phyloP scores from a whole-genome alignment of 2,888 invertebrate genomes.

The Trissonchulus latispiculum region DNA sequence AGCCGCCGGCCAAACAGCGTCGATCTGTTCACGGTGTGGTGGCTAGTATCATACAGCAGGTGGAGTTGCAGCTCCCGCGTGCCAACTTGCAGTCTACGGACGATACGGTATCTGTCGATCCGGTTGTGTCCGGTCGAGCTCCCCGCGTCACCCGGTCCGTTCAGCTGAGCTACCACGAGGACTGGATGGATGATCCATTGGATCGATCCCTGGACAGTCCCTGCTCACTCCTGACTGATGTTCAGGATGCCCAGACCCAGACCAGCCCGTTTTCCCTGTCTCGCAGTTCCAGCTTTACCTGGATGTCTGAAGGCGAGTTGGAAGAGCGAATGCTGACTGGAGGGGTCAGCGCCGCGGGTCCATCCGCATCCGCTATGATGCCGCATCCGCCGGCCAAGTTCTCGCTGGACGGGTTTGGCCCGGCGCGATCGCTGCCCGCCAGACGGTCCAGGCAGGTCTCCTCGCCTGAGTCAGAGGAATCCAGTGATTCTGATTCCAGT shows the following conservation, averaged over 20 bases:
- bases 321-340: background rate
- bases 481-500: background rate
- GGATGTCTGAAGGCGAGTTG: constrained; percentile 28
- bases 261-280: constrained; percentile 29
- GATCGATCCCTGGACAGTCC: background rate
- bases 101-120: background rate
- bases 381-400: background rate
- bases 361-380: background rate
- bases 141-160: background rate
- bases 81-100: background rate
- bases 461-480: background rate
- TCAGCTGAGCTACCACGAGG: background rate
- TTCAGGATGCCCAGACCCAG: constrained; percentile 27
- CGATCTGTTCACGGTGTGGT: constrained; percentile 10
- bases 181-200: background rate
- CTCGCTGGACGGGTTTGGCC: background rate
- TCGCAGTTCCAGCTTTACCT: constrained; percentile 31
- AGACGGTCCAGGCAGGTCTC: background rate
- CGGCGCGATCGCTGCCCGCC: background rate
- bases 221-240: background rate
- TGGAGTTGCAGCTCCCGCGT: background rate
- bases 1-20: background rate
- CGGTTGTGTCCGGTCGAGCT: background rate
- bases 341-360: background rate
- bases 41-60: constrained; percentile 8